These are phyloP conservation scores for Enteromius anoplus DNA, from an alignment of 2,797 vertebrate species.

Conservation along the genomic window DNA sequence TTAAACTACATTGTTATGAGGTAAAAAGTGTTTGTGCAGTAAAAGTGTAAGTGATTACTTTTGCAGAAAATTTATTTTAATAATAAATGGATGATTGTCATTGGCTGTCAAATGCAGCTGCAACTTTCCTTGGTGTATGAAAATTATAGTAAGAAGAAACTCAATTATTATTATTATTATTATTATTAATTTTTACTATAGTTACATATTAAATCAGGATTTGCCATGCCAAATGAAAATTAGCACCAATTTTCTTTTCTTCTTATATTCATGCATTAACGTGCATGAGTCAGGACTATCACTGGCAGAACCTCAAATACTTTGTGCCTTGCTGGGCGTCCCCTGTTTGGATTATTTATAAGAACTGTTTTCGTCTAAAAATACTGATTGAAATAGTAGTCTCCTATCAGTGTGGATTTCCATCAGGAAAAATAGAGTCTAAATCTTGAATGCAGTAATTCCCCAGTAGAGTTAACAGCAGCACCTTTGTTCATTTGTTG, in stretches of 20 bases:
- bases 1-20: neutral
- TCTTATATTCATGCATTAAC: neutral
- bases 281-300: neutral
- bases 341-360: conserved; percentile 12
- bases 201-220: neutral
- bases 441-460: conserved; percentile 55
- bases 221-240: neutral
- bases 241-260: neutral
- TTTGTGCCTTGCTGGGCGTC: neutral
- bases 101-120: neutral
- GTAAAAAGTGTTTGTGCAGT: neutral
- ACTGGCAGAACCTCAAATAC: neutral
- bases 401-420: neutral
- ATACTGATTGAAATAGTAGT: conserved; percentile 6
- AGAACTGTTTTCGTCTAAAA: conserved; percentile 13
- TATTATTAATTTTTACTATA: no score
- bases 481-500: conserved; percentile 88
- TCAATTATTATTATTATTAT: no score
- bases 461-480: conserved; percentile 81
- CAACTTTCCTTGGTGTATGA: neutral
- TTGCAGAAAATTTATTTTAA: neutral
- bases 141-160: neutral
- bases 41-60: neutral
- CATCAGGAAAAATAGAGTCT: neutral
- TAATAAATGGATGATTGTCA: neutral